Evolutionary conservation across 2,797 vertebrate species (phyloP).

Genomic region (Graptemys geographica): DNA sequence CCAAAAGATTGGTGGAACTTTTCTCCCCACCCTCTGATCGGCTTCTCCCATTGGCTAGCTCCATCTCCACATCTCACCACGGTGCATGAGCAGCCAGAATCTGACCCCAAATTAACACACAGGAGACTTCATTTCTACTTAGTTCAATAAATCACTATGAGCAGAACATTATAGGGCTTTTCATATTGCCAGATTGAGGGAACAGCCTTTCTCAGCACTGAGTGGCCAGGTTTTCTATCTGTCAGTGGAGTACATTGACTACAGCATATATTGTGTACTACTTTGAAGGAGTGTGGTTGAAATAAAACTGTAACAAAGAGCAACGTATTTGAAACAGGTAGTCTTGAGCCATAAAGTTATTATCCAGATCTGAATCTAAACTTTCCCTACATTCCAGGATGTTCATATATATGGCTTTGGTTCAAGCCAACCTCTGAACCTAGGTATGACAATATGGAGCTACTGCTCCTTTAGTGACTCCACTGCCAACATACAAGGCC

Average conservation of each 20-base stretch:
- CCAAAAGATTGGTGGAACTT: no score
- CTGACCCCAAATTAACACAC: neutral
- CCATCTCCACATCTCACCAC: rapidly evolving
- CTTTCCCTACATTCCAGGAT: neutral
- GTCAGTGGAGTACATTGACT: neutral
- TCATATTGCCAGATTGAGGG: neutral
- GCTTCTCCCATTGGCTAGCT: no score
- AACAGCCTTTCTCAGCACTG: neutral
- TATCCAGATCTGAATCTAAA: neutral
- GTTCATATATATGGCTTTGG: neutral
- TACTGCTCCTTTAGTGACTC: no score
- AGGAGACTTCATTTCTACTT: neutral
- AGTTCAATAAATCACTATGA: neutral
- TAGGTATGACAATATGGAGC: no score
- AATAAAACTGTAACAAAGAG: neutral
- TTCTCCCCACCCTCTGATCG: no score
- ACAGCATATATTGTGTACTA: rapidly evolving
- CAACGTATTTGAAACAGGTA: neutral
- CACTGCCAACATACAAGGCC: no score
- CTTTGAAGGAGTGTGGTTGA: neutral
- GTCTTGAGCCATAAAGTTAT: rapidly evolving
- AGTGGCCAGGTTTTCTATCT: neutral
- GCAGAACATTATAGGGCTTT: rapidly evolving
- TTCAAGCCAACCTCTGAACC: no score
- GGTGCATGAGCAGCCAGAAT: neutral